phyloP scores from a whole-genome alignment of 2,113 vertebrate genomes.

The Notechis scutatus region DNA sequence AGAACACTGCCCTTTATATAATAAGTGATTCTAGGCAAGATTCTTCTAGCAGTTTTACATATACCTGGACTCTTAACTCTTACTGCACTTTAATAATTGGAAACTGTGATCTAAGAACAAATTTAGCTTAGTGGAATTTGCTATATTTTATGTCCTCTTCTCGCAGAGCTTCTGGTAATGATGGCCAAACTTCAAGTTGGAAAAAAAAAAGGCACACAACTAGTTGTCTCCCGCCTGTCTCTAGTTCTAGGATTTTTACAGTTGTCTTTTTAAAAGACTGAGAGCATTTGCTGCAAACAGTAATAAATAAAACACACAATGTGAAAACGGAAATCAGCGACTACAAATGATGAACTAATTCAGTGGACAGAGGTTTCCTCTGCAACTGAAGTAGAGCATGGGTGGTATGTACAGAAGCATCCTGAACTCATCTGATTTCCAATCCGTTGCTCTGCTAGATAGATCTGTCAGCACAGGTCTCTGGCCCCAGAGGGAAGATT shows the following conservation, averaged over 20 bases:
- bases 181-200: slow-evolving; percentile 35
- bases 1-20: neutral
- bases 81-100: slow-evolving; percentile 57
- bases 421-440: slow-evolving; percentile 22
- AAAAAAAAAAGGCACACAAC: slow-evolving; percentile 54
- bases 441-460: slow-evolving; percentile 38
- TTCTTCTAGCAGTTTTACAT: neutral
- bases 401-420: neutral
- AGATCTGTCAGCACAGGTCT: neutral
- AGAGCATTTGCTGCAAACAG: slow-evolving; percentile 30
- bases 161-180: slow-evolving; percentile 39
- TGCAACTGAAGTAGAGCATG: neutral
- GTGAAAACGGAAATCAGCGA: slow-evolving; percentile 49
- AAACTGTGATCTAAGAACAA: slow-evolving; percentile 27
- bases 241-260: slow-evolving; percentile 37
- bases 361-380: slow-evolving; percentile 37
- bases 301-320: slow-evolving; percentile 21
- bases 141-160: slow-evolving; percentile 54
- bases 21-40: neutral
- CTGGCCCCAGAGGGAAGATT: slow-evolving; percentile 1
- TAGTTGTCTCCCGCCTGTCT: slow-evolving; percentile 27
- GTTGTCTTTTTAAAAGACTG: slow-evolving; percentile 18
- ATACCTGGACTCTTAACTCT: slow-evolving; percentile 32
- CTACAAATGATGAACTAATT: slow-evolving; percentile 42
- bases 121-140: slow-evolving; percentile 54